Conservation (phyloP, 2,797 vertebrate species). For the Phoxinus dragarum region DNA sequence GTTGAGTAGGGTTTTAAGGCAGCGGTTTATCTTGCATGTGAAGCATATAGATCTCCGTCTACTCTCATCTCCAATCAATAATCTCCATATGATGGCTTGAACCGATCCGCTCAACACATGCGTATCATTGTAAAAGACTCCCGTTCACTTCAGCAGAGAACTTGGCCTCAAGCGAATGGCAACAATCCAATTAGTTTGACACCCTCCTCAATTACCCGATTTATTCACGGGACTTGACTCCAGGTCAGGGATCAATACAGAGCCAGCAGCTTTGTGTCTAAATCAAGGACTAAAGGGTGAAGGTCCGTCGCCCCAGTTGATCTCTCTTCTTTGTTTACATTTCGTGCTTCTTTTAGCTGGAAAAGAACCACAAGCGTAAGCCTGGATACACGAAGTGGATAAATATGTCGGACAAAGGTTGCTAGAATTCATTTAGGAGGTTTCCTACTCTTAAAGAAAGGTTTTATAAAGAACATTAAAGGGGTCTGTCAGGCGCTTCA, state of each 20-base stretch:
- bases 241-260: conserved; percentile 79
- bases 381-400: conserved; percentile 2
- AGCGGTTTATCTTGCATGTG: conserved; percentile 1
- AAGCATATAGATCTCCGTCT: conserved; percentile 47
- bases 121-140: conserved; percentile 72
- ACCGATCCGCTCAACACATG: conserved; percentile 70
- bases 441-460: not conserved
- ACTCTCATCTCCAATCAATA: conserved; percentile 48
- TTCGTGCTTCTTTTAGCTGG: conserved; percentile 31
- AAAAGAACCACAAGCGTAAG: not conserved
- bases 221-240: conserved; percentile 81
- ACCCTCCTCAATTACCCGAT: conserved; percentile 85
- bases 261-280: conserved; percentile 76
- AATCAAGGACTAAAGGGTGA: conserved; percentile 62
- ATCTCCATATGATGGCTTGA: conserved; percentile 43
- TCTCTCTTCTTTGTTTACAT: conserved; percentile 47
- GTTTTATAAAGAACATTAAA: not conserved
- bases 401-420: not conserved
- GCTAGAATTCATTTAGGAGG: not conserved
- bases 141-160: conserved; percentile 63
- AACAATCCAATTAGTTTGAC: conserved; percentile 86
- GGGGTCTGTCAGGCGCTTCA: not conserved
- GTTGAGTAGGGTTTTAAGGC: not conserved
- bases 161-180: conserved; percentile 79
- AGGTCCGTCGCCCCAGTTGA: conserved; percentile 29